Base-by-base conservation (phyloP, 2,888 invertebrate species). In the Neelides folsomi region DNA sequence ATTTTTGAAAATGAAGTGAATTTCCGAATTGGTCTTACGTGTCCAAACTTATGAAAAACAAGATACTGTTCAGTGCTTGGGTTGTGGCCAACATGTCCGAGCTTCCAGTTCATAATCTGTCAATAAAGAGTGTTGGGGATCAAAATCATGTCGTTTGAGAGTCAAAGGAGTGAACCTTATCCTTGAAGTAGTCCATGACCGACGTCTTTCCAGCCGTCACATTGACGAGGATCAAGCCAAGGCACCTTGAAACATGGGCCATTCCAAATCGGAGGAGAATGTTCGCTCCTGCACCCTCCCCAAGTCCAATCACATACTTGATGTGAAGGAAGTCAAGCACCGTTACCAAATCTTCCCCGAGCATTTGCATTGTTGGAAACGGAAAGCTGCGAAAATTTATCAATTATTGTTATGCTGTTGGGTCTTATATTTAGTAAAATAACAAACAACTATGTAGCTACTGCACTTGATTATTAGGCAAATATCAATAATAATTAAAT, bases 11-110 rank as follows among this genome's bases (percentile, higher is more conserved):
- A n/a, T n/a, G n/a, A n/a, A n/a, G n/a, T n/a, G n/a, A 27, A 27
- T 27, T 27, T 27, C 27, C 34, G 8, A 49, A 41, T 12, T 41
- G 66, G 69, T 82, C 86, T 82, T 79, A 88, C 88, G 73, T 85
- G 83, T 71, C 89, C 90, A 71, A 89, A 89, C 76, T 88, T 86
- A 71, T 90, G 89, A 69, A 86, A 83, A 66, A 87, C 79, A 60
- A 90, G 76, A 71, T 87, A 89, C 66, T 86, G 83, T 72, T 88
- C 88, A 55, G 88, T 86, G 1, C 86, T 84, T 62, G 86, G 86
- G 53, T 85, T 84, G 72, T 89, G 86, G 35, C 77, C 76, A 60
- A 74, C 72, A 68, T 82, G 82, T 34, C 83, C 79, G 53, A 86
- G 79, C 66, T 82, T 83, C 85, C 88, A 86, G 66, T 82, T 79